A percentile compares a stretch with the other conserved stretches of the same genome.
Evolutionary conservation across 2,888 invertebrate genomes (phyloP).

Genomic region (Anthophora plumipes): DNA sequence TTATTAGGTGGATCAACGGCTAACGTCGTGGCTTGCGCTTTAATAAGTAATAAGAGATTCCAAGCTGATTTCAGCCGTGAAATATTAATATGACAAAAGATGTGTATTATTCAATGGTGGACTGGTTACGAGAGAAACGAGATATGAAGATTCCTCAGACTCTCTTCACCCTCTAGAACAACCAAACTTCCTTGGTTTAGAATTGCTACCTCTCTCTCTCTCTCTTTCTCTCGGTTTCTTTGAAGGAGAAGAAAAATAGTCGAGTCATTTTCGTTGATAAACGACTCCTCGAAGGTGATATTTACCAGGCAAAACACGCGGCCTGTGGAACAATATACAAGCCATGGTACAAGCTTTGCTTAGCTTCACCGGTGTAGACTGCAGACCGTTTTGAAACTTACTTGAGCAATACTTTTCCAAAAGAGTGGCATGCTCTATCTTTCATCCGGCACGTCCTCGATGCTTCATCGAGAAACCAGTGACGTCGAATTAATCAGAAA

Average conservation of each 20-base stretch:
- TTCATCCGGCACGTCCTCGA: neutral
- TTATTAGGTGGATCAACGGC: neutral
- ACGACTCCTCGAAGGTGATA: constrained; percentile 8
- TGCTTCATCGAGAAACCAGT: neutral
- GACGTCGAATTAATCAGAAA: constrained; percentile 9
- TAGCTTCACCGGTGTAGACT: neutral
- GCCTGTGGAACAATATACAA: neutral
- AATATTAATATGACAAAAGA: constrained; percentile 77
- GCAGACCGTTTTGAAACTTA: neutral
- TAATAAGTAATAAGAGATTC: constrained; percentile 77
- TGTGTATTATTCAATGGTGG: constrained; percentile 78
- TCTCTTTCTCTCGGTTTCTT: too few relatives aligned
- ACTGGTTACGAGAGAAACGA: constrained; percentile 40
- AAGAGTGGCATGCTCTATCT: neutral
- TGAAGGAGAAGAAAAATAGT: neutral
- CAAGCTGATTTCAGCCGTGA: constrained; percentile 69
- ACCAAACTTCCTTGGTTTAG: neutral
- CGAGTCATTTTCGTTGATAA: constrained; percentile 9
- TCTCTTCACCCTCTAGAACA: constrained; percentile 4
- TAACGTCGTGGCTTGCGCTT: constrained; percentile 36
- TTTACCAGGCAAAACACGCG: neutral
- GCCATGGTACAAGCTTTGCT: neutral
- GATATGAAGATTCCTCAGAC: constrained; percentile 6
- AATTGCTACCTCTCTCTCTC: neutral
- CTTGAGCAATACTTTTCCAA: neutral